These are phyloP conservation scores for Leucania comma DNA, from an alignment of 2,888 invertebrate species.

Conservation along the genomic window DNA sequence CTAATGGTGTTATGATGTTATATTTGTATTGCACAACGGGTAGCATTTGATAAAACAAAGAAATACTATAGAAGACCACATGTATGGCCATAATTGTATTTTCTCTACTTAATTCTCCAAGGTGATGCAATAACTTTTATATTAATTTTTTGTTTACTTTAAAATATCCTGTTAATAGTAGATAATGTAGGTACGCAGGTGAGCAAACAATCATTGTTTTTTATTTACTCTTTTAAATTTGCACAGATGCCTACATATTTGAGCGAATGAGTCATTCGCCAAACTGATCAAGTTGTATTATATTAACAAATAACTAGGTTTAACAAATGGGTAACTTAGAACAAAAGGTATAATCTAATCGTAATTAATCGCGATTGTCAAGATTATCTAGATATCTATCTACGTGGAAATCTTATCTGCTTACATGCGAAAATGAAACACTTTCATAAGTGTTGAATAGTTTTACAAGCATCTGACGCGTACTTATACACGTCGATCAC, in stretches of 20 bases:
- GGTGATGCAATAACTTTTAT: conserved; percentile 18
- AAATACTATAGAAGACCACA: neutral
- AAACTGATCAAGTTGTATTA: neutral
- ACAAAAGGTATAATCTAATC: conserved; percentile 1
- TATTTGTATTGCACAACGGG: conserved; percentile 47
- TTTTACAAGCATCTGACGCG: neutral
- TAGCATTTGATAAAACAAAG: conserved; percentile 44
- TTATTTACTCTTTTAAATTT: conserved; percentile 1
- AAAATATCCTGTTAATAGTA: neutral
- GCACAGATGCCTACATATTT: neutral
- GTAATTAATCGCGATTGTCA: conserved; percentile 18
- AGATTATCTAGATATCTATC: conserved; percentile 15
- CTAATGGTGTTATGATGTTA: conserved; percentile 52
- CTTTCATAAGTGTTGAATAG: neutral
- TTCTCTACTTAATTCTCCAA: neutral
- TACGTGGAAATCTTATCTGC: conserved; percentile 34
- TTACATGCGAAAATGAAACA: neutral
- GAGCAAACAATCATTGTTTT: conserved; percentile 8
- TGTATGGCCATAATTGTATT: neutral
- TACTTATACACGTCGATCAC: neutral
- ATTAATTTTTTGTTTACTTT: neutral
- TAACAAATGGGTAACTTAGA: neutral
- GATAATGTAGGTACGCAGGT: conserved; percentile 14
- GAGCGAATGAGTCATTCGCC: neutral
- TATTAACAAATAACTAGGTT: neutral